Base-by-base conservation (phyloP, 2,797 vertebrate species). In the Clarias laeviceps region DNA sequence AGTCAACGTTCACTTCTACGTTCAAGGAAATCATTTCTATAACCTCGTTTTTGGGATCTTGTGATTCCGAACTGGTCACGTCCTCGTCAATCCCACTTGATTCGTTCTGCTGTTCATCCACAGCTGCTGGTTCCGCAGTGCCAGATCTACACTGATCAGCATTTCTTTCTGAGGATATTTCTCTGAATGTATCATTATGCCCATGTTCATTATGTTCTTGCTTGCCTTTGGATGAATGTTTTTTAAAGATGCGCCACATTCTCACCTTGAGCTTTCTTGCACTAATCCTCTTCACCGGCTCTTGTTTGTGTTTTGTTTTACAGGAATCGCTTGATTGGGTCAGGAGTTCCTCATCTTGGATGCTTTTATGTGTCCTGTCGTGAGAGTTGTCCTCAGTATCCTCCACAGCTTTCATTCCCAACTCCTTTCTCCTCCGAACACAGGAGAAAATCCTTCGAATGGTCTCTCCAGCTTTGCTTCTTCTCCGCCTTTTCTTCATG, bases 201-300 rank as follows among this genome's bases (percentile, higher is more conserved):
- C 89, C 89, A 77, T 91, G 90, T 0, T 92, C 84, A 87, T 90
- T 88, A 91, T 85, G 32, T 90, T 86, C 29, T 88, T 91, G 73
- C 89, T 54, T 88, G 86, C 88, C 90, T 87, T 90, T 92, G 65
- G 87, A 91, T 9, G 95, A 24, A 0, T 94, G 89, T 61, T 86
- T 91, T 90, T 94, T 96, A 85, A 95, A 90, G 57, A 95, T 89
- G 81, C 92, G 88, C 95, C 95, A 96, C 50, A 94, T 86, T 37
- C 93, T 90, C 1, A 70, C 70, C 20, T 89, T 90, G 14, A 90
- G 83, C 17, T 18, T 87, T 59, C 85, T 66, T 18, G 12, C n/a
- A 18, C 54, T 6, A 24, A 66, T 76, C 9, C 5, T 54, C n/a
- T 37, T 85, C 32, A 17, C 8, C 4, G 18, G 27, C 37, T 56